Percentiles rank a stretch among this genome's conserved stretches.
Conservation (phyloP, 2,888 invertebrate species). For the Arge pagana region DNA sequence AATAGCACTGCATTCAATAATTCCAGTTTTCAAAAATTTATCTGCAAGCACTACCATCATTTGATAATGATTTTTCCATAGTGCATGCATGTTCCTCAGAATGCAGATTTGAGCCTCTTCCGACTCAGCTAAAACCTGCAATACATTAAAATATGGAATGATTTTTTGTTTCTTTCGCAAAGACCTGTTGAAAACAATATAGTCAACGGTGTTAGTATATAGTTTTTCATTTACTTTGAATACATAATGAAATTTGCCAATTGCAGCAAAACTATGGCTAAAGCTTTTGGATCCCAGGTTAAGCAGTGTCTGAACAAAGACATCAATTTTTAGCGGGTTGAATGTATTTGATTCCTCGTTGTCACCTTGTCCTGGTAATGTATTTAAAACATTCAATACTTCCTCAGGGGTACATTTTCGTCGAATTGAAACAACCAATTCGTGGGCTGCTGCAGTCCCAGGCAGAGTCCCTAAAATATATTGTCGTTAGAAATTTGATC, state of each 20-base stretch:
- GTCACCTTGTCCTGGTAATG: constrained; percentile 80
- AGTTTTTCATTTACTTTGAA: constrained; percentile 70
- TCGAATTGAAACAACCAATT: constrained; percentile 83
- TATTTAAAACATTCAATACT: constrained; percentile 82
- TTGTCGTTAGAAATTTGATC: constrained; percentile 22
- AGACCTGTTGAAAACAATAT: neutral
- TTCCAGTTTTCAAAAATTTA: constrained; percentile 96
- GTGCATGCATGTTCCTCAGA: constrained; percentile 86
- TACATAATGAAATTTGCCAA: constrained; percentile 93
- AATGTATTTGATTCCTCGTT: constrained; percentile 76
- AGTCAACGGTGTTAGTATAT: neutral
- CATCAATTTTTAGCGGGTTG: constrained; percentile 93
- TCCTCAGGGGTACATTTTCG: constrained; percentile 91
- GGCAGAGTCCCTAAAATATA: constrained; percentile 69
- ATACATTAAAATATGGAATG: constrained; percentile 23
- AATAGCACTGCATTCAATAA: constrained; percentile 95
- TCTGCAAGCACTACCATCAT: constrained; percentile 97
- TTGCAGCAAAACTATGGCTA: constrained; percentile 98
- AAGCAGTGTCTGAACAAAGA: constrained; percentile 93
- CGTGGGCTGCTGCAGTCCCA: constrained; percentile 83
- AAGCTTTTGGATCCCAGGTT: constrained; percentile 96
- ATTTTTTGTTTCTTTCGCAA: no score
- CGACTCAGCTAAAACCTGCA: constrained; percentile 84
- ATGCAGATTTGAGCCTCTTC: constrained; percentile 96
- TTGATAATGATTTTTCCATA: constrained; percentile 96